Base-by-base conservation (phyloP, 2,113 vertebrate genomes). In the Neotoma lepida region DNA sequence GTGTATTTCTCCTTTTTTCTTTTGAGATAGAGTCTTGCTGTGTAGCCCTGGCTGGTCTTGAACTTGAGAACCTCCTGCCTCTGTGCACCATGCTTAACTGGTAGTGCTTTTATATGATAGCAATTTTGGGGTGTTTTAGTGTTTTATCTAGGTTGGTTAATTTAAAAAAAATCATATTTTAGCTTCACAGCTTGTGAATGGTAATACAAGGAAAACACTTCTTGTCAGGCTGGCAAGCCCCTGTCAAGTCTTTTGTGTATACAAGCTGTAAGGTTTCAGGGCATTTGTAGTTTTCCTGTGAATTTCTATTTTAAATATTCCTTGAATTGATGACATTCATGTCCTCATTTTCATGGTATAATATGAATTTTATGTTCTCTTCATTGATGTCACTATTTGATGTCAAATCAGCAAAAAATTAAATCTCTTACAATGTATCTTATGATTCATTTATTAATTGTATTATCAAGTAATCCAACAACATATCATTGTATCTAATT, bases 311-410 rank as follows among this genome's bases (percentile, higher is more conserved):
- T 86, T 56, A 76, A 95, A 77, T 66, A 74, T 4, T 78, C 78
- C 92, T 77, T 86, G 84, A 91, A 90, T 63, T 68, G 18, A 74
- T 89, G 12, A 84, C 17, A 84, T 22, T 3, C 41, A 35, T 76
- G 28, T 44, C 35, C 56, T 41, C 12, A 28, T 82, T 61, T 41
- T 30, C 56, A 61, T 41, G 54, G 14, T 82, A 61, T 20, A 28
- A 73, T 89, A 86, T 17, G 10, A 82, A 89, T 95, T 96, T 93
- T 95, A 86, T 78, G 74, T 89, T 88, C 35, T 88, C 39, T 84
- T 96, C 24, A 70, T 46, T 9, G 26, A 89, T 88, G 51, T n/a
- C 28, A 81, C 24, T 51, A 49, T 92, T 91, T 93, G 58, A 39
- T 93, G 80, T 89, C 80, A 90, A n/a, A 26, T 93, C 54, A 95